Base-by-base conservation (phyloP, 2,113 vertebrate genomes). In the Percopsis transmontana region DNA sequence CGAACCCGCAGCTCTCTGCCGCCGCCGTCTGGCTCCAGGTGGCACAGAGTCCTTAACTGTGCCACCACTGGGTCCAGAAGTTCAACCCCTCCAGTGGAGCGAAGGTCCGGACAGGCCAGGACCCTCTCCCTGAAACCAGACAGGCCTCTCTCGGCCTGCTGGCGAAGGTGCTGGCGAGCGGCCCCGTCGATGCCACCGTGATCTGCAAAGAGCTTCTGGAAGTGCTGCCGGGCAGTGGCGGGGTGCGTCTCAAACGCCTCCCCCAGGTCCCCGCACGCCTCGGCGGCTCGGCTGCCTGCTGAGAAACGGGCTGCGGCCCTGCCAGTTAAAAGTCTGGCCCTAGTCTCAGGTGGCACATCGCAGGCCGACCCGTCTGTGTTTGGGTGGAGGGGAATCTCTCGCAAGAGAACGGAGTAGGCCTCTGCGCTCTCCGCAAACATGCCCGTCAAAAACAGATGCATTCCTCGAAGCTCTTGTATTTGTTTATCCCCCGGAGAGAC, bases 231-330 rank as follows among this genome's bases (percentile, higher is more conserved):
- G 11, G 96, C 95, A 0, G 20, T 74, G 0, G 74, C 76, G 2
- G 94, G 92, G 38, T 90, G 87, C 24, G 87, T 62, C 13, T 84
- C 66, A 61, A 98, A 97, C 13, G 95, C 95, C 27, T 91, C 86
- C 0, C 84, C 88, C 40, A 98, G 89, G 82, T 98, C 94, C 68
- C 52, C 59, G 8, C 94, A 85, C 52, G 88, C 74, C 69, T 95
- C 94, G 2, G 56, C 42, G 0, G 59, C 70, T 1, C 61, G 53
- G 2, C 90, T 87, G 0, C 92, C 93, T 11, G 91, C 84, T 50
- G 88, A 93, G 74, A 95, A 94, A 74, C 80, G 88, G 0, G 94
- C 91, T 0, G 94, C 94, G 0, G 96, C 95, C 11, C 94, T 89
- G 10, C 90, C 72, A 38, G 94, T 88, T n/a, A 96, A 77, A 50